Evolutionary conservation across 35 echinoderm and acorn worm species (phyloP), one percentile per base, ranked within the genome.

Genomic region (Acanthaster planci): DNA sequence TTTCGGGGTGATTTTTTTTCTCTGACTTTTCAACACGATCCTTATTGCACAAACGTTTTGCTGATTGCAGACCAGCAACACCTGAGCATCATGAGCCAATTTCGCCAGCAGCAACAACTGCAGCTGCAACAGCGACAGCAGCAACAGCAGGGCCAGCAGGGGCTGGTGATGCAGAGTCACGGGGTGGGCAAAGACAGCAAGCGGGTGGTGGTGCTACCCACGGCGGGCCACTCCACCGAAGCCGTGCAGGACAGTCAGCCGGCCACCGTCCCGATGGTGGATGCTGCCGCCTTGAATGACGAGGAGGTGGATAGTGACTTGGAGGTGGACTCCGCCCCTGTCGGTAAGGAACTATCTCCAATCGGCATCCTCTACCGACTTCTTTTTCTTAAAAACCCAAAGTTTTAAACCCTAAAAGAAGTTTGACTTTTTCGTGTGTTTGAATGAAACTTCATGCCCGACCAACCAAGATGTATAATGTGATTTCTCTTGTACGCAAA

Each of bases 81-180:
- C 29, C 86, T 85, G 55, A 54, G 57, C 19, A 39, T 44, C 7
- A 16, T 37, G 57, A 85, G 78, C 19, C 93, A 89, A 8, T 76
- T 76, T 37, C 86, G 55, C 1, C 86, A 68, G 35, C 90, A 76
- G 32, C 80, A 53, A 23, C 90, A 79, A 47, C 56, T 32, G 39
- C 89, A 86, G 39, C 84, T 52, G 23, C 84, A 91, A 35, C 77
- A 44, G 29, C 90, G 54, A 58, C 87, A 51, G 37, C 90, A 78
- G 55, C 55, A 72, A 34, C 82, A 72, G 51, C 83, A 80, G 30
- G 52, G 85, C 18, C 84, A 80, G 35, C 72, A 54, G 7, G 54
- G 53, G 78, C 18, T 37, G 26, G 78, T 31, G 34, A 75, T 39
- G 36, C 77, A 79, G 36, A 79, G 77, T 37, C 77, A 37, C 1